phyloP scores from a whole-genome alignment of 2,113 vertebrate species.

The Cervus canadensis region DNA sequence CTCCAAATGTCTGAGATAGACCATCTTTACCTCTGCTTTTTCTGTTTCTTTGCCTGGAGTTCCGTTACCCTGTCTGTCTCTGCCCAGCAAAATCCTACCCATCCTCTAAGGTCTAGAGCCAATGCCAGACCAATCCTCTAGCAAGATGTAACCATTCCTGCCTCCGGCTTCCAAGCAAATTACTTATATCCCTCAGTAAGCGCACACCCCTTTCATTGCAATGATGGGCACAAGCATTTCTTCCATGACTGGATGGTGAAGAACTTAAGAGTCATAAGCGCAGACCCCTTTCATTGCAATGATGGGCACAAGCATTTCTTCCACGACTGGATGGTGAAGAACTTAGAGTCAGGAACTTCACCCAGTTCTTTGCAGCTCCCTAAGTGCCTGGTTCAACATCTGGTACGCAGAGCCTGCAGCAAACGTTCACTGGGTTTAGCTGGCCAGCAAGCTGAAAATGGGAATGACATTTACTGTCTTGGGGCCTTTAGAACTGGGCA shows the following conservation, averaged over 20 bases:
- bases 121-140: background rate
- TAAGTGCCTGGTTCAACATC: background rate
- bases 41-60: background rate
- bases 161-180: background rate
- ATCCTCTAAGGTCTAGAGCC: background rate
- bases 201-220: background rate
- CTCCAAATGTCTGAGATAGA: background rate
- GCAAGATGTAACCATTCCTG: background rate
- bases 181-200: background rate
- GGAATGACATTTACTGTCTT: background rate
- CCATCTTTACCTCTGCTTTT: background rate
- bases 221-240: background rate
- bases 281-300: background rate
- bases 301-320: background rate
- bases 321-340: background rate
- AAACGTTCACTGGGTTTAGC: background rate
- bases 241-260: background rate
- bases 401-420: background rate
- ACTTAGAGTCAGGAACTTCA: background rate
- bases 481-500: background rate
- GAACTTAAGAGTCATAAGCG: background rate
- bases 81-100: background rate
- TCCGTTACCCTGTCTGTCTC: background rate
- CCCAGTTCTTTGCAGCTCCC: background rate
- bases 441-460: background rate